A percentile compares a stretch with the other conserved stretches of the same genome.
phyloP scores from a whole-genome alignment of 2,888 invertebrate species.

The Tetropium fuscum region DNA sequence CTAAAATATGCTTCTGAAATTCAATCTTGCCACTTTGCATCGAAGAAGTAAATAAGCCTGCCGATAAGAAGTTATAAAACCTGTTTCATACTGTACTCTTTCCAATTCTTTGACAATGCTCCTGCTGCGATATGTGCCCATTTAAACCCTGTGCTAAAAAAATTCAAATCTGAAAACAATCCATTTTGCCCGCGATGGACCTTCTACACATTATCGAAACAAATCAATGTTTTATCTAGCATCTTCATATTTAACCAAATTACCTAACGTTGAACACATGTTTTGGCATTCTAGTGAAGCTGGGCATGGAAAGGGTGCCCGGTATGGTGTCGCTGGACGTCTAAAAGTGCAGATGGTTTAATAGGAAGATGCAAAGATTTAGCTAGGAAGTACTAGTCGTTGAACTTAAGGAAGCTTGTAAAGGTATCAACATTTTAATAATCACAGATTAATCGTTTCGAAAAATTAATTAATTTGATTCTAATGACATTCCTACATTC shows the following conservation, averaged over 20 bases:
- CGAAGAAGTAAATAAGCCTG: conserved; percentile 14
- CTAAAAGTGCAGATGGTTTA: conserved; percentile 26
- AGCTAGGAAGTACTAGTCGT: conserved; percentile 16
- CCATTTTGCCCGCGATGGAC: conserved; percentile 33
- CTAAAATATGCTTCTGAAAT: conserved; percentile 23
- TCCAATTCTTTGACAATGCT: conserved; percentile 26
- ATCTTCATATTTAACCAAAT: conserved; percentile 16
- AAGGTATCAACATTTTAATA: conserved; percentile 16
- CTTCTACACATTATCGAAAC: conserved; percentile 29
- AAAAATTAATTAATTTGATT: neutral
- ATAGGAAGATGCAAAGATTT: conserved; percentile 22
- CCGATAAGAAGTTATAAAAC: too few species aligned
- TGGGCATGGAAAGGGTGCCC: conserved; percentile 33
- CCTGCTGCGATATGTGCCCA: conserved; percentile 31
- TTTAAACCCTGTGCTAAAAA: conserved; percentile 24
- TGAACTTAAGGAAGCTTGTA: conserved; percentile 17
- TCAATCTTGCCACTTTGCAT: conserved; percentile 20
- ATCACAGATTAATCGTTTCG: conserved; percentile 1
- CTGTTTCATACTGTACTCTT: conserved; percentile 27
- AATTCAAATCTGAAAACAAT: conserved; percentile 24
- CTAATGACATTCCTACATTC: neutral
- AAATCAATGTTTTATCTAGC: conserved; percentile 30
- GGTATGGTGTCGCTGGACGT: too few species aligned
- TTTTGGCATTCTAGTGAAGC: conserved; percentile 29
- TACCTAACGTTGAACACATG: conserved; percentile 10